A percentile compares a stretch with the other conserved stretches of the same genome.
Conservation (phyloP, 2,888 invertebrate species). For the Baronia brevicornis region DNA sequence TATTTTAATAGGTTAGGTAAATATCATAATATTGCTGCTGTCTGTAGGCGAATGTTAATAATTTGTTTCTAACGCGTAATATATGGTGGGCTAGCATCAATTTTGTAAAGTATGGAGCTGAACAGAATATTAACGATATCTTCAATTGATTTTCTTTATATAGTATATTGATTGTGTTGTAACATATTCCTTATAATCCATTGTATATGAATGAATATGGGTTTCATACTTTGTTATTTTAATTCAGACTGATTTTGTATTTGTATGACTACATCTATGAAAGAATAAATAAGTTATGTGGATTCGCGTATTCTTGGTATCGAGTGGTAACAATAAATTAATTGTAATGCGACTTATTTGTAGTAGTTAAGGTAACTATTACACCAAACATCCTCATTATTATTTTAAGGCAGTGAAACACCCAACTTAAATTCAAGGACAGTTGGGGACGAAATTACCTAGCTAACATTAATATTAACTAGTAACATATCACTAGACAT, state of each 20-base stretch:
- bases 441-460: constrained; percentile 74
- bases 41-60: too few species aligned
- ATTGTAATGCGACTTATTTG: constrained; percentile 60
- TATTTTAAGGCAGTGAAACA: constrained; percentile 75
- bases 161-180: too few species aligned
- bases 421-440: constrained; percentile 73
- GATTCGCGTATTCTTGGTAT: constrained; percentile 13
- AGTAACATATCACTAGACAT: constrained; percentile 70
- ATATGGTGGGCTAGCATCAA: too few species aligned
- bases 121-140: too few species aligned
- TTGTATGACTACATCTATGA: too few species aligned
- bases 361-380: constrained; percentile 67
- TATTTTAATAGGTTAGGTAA: constrained; percentile 1
- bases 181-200: constrained; percentile 16
- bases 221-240: too few species aligned
- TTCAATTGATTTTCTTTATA: too few species aligned
- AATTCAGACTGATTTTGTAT: too few species aligned
- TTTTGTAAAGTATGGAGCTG: too few species aligned
- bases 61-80: too few species aligned
- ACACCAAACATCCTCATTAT: constrained; percentile 56
- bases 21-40: constrained; percentile 8
- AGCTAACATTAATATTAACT: constrained; percentile 69
- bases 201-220: too few species aligned
- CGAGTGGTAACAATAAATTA: constrained; percentile 40
- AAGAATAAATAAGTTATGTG: too few species aligned